A percentile compares a stretch with the other conserved stretches of the same genome.
Evolutionary conservation across 2,113 vertebrate species (phyloP).

Genomic region (Pelecanus crispus): DNA sequence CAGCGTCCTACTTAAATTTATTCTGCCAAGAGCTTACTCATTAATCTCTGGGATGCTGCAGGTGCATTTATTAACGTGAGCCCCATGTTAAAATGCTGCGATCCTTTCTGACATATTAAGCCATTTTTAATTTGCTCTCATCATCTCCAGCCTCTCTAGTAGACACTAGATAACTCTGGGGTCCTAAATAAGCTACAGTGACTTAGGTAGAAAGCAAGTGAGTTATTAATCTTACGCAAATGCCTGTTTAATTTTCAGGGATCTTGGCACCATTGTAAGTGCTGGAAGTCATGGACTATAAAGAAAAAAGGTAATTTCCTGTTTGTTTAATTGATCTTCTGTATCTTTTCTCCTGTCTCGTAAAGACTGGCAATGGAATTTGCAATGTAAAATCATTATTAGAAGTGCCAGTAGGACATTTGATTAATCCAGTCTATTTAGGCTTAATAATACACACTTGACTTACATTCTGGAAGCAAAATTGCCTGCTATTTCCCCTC

Average conservation of each 20-base stretch:
- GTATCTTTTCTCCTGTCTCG: slow-evolving; percentile 53
- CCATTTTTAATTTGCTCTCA: slow-evolving; percentile 67
- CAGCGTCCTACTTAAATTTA: neutral
- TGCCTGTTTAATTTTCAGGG: slow-evolving; percentile 24
- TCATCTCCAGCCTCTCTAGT: slow-evolving; percentile 28
- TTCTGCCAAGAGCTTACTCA: slow-evolving; percentile 1
- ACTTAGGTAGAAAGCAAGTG: neutral
- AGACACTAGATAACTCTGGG: slow-evolving; percentile 26
- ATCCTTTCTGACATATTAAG: slow-evolving; percentile 64
- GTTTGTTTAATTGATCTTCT: slow-evolving; percentile 65
- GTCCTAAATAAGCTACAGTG: slow-evolving; percentile 32
- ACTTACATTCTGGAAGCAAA: slow-evolving; percentile 42
- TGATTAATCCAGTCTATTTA: slow-evolving; percentile 66
- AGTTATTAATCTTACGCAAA: slow-evolving; percentile 54
- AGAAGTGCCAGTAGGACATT: slow-evolving; percentile 65
- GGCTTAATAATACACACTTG: slow-evolving; percentile 45
- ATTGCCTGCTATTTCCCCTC: slow-evolving; percentile 4
- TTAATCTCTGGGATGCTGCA: slow-evolving; percentile 44
- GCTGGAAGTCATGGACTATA: slow-evolving; percentile 19
- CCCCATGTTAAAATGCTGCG: neutral
- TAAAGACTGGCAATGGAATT: slow-evolving; percentile 55
- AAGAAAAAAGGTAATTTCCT: slow-evolving; percentile 57
- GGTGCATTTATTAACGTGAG: slow-evolving; percentile 41
- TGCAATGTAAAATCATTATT: slow-evolving; percentile 45
- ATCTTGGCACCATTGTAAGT: slow-evolving; percentile 5